Conservation (phyloP, 2,113 vertebrate species). For the Herpailurus yagouaroundi region DNA sequence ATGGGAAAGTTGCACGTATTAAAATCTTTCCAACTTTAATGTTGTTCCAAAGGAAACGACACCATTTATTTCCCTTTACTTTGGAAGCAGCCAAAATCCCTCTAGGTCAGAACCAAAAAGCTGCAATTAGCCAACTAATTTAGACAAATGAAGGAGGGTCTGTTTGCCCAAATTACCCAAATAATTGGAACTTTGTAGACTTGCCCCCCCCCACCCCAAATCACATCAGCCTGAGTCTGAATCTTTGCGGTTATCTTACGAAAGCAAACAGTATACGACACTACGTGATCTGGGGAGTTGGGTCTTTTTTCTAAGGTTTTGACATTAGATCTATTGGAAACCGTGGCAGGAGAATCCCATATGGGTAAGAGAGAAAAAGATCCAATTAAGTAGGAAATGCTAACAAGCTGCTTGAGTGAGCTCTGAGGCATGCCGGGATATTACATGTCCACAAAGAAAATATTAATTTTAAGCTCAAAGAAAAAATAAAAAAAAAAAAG, state of each 20-base stretch:
- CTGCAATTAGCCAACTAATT: slow-evolving; percentile 55
- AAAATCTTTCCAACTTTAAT: slow-evolving; percentile 66
- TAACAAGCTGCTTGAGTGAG: slow-evolving; percentile 82
- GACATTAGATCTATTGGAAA: slow-evolving; percentile 76
- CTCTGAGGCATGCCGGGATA: slow-evolving; percentile 77
- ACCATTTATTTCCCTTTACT: slow-evolving; percentile 53
- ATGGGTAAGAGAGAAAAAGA: slow-evolving; percentile 77
- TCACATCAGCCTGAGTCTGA: background rate
- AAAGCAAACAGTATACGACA: slow-evolving; percentile 60
- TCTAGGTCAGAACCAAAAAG: slow-evolving; percentile 49
- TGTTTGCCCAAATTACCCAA: background rate
- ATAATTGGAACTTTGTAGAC: slow-evolving; percentile 19
- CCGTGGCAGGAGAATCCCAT: slow-evolving; percentile 80
- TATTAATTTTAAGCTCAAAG: slow-evolving; percentile 83
- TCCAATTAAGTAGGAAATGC: slow-evolving; percentile 84
- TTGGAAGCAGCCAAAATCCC: slow-evolving; percentile 56
- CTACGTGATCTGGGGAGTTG: slow-evolving; percentile 72
- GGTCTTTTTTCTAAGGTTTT: slow-evolving; percentile 76
- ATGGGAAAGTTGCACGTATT: slow-evolving; percentile 62
- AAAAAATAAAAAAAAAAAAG: slow-evolving; percentile 80
- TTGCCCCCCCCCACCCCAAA: background rate
- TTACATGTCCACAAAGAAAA: slow-evolving; percentile 79
- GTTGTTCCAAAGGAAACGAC: slow-evolving; percentile 74
- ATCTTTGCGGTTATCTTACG: slow-evolving; percentile 52
- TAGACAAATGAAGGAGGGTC: slow-evolving; percentile 46